phyloP scores from a whole-genome alignment of 2,888 invertebrate species.

The Cantharis flavilabris region DNA sequence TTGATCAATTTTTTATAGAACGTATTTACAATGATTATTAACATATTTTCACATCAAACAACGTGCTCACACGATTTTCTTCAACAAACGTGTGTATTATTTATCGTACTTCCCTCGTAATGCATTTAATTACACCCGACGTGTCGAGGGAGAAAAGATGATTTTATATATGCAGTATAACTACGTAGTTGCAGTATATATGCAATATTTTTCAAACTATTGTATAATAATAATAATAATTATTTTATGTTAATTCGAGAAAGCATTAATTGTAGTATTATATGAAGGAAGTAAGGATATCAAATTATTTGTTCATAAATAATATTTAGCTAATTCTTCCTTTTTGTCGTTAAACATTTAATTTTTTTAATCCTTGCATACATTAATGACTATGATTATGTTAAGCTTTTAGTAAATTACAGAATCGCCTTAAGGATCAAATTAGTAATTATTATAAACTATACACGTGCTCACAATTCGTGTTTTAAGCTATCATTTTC shows the following conservation, averaged over 20 bases:
- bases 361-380: background rate
- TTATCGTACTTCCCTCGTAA: constrained; percentile 10
- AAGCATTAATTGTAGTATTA: background rate
- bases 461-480: background rate
- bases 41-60: constrained; percentile 31
- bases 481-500: background rate
- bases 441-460: background rate
- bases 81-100: constrained; percentile 18
- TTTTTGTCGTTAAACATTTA: background rate
- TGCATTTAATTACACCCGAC: constrained; percentile 7
- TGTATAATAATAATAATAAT: background rate
- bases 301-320: background rate
- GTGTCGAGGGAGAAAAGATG: background rate
- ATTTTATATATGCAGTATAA: background rate
- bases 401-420: background rate
- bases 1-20: background rate
- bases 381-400: background rate
- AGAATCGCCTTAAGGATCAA: background rate
- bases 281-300: background rate
- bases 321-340: background rate
- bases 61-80: constrained; percentile 31
- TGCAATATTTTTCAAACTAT: background rate
- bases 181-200: background rate
- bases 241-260: background rate
- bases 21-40: constrained; percentile 3